Conservation (phyloP, 2,113 vertebrate species). For the Morone saxatilis region DNA sequence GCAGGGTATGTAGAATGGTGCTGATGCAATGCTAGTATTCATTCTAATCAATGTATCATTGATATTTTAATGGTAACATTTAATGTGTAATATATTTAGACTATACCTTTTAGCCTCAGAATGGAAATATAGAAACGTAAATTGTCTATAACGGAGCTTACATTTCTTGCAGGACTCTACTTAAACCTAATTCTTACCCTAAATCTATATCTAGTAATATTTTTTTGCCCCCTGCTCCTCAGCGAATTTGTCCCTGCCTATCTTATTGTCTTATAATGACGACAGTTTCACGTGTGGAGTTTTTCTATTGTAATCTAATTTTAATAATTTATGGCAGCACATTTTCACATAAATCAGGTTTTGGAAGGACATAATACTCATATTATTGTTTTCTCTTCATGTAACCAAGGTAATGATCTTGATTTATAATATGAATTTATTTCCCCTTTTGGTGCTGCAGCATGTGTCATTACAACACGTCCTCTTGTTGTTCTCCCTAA, state of each 20-base stretch:
- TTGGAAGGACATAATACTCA: neutral
- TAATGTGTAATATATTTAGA: too few species aligned
- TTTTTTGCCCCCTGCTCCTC: too few species aligned
- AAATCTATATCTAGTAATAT: too few species aligned
- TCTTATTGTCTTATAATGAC: neutral
- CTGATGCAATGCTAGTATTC: neutral
- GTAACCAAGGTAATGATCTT: neutral
- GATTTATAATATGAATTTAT: neutral
- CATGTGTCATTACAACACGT: conserved; percentile 25
- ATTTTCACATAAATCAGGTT: neutral
- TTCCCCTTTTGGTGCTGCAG: neutral
- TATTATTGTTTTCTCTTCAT: neutral
- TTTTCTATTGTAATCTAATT: neutral
- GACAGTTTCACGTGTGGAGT: neutral
- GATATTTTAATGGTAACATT: neutral
- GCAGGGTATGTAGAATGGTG: too few species aligned
- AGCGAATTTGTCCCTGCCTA: neutral
- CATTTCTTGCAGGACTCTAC: too few species aligned
- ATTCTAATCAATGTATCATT: neutral
- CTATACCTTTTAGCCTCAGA: too few species aligned
- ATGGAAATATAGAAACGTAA: too few species aligned
- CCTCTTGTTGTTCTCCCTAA: conserved; percentile 38
- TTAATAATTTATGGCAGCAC: conserved; percentile 8
- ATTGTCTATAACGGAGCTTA: too few species aligned
- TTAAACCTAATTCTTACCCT: too few species aligned